Evolutionary conservation across 2,113 vertebrate genomes (phyloP).

Genomic region (Microcebus ravelobensis): DNA sequence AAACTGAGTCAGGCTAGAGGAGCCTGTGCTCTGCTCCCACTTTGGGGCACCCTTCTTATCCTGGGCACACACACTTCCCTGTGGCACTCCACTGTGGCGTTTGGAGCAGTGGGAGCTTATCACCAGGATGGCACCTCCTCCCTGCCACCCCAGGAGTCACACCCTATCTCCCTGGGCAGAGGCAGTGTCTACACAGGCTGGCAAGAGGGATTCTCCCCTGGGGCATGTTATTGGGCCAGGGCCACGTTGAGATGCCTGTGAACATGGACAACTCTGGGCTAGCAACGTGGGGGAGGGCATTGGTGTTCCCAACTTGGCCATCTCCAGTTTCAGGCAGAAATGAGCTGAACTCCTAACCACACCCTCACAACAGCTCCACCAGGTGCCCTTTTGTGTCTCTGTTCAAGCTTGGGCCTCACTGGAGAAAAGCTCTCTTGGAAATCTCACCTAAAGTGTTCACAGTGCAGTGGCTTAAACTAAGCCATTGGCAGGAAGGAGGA

Average conservation of each 20-base stretch:
- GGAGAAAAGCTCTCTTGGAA: background rate
- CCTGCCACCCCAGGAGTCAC: background rate
- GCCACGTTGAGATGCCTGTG: background rate
- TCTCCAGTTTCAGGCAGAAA: background rate
- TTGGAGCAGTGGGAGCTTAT: background rate
- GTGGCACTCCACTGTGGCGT: background rate
- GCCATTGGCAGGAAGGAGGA: background rate
- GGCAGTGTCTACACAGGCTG: background rate
- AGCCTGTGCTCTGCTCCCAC: rapidly evolving
- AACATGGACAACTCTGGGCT: background rate
- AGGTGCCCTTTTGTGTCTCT: background rate
- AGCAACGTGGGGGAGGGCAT: rapidly evolving
- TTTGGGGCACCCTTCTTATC: background rate
- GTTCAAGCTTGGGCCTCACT: background rate
- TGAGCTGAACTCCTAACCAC: background rate
- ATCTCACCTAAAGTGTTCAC: background rate
- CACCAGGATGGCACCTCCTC: background rate
- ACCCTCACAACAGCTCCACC: background rate
- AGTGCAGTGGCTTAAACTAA: background rate
- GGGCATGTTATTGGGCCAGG: background rate
- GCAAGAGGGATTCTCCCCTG: background rate
- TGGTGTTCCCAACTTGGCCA: background rate
- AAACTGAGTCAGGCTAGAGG: background rate
- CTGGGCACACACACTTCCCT: background rate
- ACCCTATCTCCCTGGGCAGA: background rate